Conservation (phyloP, 2,797 vertebrate genomes). For the Anolis apletophallus region DNA sequence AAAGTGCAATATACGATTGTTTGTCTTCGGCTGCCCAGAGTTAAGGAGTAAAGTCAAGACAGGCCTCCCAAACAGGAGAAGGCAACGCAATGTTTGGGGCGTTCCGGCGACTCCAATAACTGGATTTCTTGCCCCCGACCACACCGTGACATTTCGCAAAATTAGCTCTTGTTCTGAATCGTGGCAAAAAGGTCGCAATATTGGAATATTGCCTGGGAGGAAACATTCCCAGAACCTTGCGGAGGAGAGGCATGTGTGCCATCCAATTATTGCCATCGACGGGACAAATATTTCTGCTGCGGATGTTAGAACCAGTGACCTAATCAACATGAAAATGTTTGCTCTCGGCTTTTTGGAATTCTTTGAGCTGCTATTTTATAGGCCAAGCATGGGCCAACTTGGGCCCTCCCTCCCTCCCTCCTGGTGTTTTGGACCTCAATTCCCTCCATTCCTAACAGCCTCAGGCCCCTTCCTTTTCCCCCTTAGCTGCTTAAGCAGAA, state of each 20-base stretch:
- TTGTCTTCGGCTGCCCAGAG: neutral
- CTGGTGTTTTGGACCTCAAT: too few relatives aligned
- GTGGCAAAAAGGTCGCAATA: constrained; percentile 23
- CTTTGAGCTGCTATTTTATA: constrained; percentile 10
- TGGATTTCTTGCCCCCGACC: constrained; percentile 21
- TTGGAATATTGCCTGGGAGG: constrained; percentile 26
- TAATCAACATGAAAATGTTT: constrained; percentile 5
- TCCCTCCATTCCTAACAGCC: too few relatives aligned
- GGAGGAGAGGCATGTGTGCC: neutral
- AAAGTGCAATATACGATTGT: constrained; percentile 39
- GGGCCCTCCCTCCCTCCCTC: too few relatives aligned
- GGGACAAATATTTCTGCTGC: constrained; percentile 28
- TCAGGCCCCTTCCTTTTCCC: too few relatives aligned
- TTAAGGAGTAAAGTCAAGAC: neutral
- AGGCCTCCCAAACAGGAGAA: neutral
- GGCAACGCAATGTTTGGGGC: neutral
- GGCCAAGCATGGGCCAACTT: too few relatives aligned
- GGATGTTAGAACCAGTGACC: neutral
- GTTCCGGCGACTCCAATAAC: constrained; percentile 6
- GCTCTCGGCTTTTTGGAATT: neutral
- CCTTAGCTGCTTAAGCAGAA: too few relatives aligned
- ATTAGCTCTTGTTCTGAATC: constrained; percentile 38
- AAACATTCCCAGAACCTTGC: constrained; percentile 12
- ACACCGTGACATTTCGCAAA: constrained; percentile 28
- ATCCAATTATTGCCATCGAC: constrained; percentile 16